These are phyloP conservation scores for Drosophila ananassae DNA, from an alignment of 1,140 invertebrate species.

Conservation along the genomic window DNA sequence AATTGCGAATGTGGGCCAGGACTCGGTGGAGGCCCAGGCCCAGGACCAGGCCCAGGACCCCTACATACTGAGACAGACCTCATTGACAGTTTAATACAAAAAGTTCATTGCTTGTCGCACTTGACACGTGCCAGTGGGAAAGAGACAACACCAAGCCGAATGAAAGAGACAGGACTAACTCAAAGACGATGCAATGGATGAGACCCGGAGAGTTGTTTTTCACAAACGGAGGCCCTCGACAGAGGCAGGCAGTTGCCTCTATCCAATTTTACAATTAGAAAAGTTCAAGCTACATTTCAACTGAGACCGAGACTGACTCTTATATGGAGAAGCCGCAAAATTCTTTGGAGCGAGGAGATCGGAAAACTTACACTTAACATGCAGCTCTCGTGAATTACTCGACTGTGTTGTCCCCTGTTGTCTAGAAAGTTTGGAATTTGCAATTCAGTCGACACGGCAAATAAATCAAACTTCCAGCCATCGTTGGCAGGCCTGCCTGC, in stretches of 20 bases:
- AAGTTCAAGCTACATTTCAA: conserved; percentile 41
- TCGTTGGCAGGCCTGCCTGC: not conserved
- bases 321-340: conserved; percentile 37
- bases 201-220: conserved; percentile 1
- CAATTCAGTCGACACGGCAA: conserved; percentile 50
- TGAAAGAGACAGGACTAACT: not conserved
- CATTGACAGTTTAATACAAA: conserved; percentile 64
- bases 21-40: conserved; percentile 5
- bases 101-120: conserved; percentile 52
- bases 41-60: conserved; percentile 8
- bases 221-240: not conserved
- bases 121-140: conserved; percentile 39
- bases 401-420: conserved; percentile 14
- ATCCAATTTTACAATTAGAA: conserved; percentile 61
- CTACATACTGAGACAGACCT: conserved; percentile 20
- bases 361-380: conserved; percentile 47
- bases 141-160: not conserved
- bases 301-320: conserved; percentile 18
- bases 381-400: conserved; percentile 34
- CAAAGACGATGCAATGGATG: conserved; percentile 2
- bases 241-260: conserved; percentile 2
- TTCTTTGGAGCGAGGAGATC: conserved; percentile 1
- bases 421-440: conserved; percentile 59
- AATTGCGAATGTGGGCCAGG: conserved; percentile 9
- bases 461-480: conserved; percentile 41